Evolutionary conservation across 1,140 invertebrate species (phyloP).

Genomic region (Orchestia grillus): DNA sequence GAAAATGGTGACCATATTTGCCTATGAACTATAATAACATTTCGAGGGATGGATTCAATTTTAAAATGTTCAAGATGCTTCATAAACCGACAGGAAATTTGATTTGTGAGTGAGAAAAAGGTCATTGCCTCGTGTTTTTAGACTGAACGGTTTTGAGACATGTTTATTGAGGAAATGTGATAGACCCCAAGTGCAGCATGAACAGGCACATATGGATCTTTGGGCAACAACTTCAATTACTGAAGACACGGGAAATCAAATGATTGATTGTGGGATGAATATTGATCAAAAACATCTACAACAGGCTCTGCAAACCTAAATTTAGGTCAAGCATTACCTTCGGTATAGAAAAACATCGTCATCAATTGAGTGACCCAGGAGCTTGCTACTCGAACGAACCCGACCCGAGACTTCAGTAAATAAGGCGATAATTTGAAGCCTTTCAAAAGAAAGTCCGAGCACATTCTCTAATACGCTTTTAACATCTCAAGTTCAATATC

Average conservation of each 20-base stretch:
- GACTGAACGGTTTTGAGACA: neutral
- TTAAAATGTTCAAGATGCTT: too few species aligned
- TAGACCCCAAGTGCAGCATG: neutral
- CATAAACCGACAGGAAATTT: too few species aligned
- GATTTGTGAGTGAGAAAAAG: too few species aligned
- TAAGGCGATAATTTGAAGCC: neutral
- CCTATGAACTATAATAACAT: too few species aligned
- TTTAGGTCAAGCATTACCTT: neutral
- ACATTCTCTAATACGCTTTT: neutral
- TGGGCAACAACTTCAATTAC: neutral
- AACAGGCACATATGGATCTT: neutral
- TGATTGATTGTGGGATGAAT: neutral
- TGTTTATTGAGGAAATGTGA: neutral
- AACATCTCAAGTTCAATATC: neutral
- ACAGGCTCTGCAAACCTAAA: neutral
- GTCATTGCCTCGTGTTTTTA: too few species aligned
- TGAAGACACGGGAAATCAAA: neutral
- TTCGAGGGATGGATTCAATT: too few species aligned
- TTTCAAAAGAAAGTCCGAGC: neutral
- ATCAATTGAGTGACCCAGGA: neutral
- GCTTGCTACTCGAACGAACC: neutral
- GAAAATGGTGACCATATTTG: too few species aligned
- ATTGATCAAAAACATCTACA: neutral
- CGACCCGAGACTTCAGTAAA: neutral
- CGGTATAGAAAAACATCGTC: neutral